A percentile compares a stretch with the other conserved stretches of the same genome.
These are phyloP conservation scores for Ranitomeya variabilis DNA, from an alignment of 2,113 vertebrate species.

Conservation along the genomic window DNA sequence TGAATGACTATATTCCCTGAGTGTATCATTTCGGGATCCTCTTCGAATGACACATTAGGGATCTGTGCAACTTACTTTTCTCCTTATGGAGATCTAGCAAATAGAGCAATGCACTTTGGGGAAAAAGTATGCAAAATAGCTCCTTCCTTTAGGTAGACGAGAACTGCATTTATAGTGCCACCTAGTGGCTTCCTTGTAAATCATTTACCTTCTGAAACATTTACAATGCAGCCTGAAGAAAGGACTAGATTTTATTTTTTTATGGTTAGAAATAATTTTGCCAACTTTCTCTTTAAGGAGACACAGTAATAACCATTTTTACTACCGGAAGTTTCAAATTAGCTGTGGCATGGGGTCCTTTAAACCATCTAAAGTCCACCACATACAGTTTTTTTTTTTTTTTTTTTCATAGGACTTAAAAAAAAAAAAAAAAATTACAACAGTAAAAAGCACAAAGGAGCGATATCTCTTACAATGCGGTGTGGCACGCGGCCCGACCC, in stretches of 20 bases:
- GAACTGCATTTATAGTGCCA: not conserved
- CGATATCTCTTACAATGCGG: not conserved
- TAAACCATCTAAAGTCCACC: too few relatives aligned
- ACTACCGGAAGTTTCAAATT: too few relatives aligned
- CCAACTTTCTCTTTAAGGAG: too few relatives aligned
- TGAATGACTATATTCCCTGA: not conserved
- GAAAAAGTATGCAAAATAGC: not conserved
- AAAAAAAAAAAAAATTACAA: too few relatives aligned
- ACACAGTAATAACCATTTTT: too few relatives aligned
- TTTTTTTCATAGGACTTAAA: too few relatives aligned
- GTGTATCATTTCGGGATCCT: not conserved
- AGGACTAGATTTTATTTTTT: too few relatives aligned
- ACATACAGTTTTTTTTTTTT: too few relatives aligned
- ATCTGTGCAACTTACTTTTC: not conserved
- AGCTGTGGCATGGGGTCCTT: too few relatives aligned
- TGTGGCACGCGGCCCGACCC: not conserved
- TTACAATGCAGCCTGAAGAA: too few relatives aligned
- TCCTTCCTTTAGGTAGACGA: not conserved
- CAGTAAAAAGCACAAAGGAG: too few relatives aligned
- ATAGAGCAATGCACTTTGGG: not conserved
- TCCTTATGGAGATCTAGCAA: not conserved
- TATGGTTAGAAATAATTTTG: too few relatives aligned
- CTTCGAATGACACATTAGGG: not conserved
- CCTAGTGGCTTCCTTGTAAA: not conserved
- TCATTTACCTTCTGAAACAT: not conserved